Evolutionary conservation across 2,797 vertebrate species (phyloP), one percentile per base, ranked within the genome.

Genomic region (Lithobates sylvaticus): DNA sequence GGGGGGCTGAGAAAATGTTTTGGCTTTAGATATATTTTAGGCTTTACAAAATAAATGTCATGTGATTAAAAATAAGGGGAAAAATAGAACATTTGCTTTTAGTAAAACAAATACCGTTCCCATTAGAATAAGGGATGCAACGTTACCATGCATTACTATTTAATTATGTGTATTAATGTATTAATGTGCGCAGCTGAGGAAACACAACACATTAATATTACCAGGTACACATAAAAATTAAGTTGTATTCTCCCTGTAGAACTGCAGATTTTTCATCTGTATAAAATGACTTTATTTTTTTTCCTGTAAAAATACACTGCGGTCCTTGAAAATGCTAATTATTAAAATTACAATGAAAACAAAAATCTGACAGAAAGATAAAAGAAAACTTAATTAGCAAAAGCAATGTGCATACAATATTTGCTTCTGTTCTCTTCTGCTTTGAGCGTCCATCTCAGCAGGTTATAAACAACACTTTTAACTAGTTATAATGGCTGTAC

Each of bases 381-480:
- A 23, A 36, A 58, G 50, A 36, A 13, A 36, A 71, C 23, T 6
- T 34, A 69, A 29, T 50, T 47, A 80, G 27, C 7, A 23, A 72
- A 23, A 72, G 15, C 34, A 10, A 69, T 61, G 34, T 72, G 27
- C 23, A 6, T 73, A 61, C 2, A 42, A 10, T 64, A 54, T 64
- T 58, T 72, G 32, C 21, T 58, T 61, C 32, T 34, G 26, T 47
- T 61, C 27, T 36, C 36, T 27, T 36, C 32, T 7, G 9, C 58
- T 64, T 39, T 27, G 10, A 58, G 32, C 71, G 16, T 74, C 50
- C 26, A 82, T 54, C 69, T 42, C 70, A 73, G 70, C 39, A 21
- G 47, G 70, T 9, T 73, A 42, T 83, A 72, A 86, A 70, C 69
- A 36, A 83, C 72, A 74, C 67, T 69, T 81, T 77, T 86, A 72